A percentile compares a stretch with the other conserved stretches of the same genome.
Evolutionary conservation across 2,888 invertebrate species (phyloP).

Genomic region (Drosophila birchii): DNA sequence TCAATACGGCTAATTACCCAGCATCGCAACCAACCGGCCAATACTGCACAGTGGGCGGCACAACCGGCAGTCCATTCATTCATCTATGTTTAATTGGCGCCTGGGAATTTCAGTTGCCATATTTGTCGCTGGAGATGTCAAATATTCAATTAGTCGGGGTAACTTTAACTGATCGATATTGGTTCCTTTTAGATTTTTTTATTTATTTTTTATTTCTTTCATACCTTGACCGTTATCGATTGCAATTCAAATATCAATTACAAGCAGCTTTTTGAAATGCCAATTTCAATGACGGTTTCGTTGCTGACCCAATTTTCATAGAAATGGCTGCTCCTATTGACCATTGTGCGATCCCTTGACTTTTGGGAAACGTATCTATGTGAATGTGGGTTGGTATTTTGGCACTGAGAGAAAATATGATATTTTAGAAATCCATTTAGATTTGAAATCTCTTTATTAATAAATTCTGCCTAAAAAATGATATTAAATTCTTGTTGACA

Average conservation of each 20-base stretch:
- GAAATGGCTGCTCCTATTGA: conserved; percentile 48
- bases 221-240: conserved; percentile 20
- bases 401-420: conserved; percentile 2
- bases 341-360: conserved; percentile 73
- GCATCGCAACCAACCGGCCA: conserved; percentile 39
- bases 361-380: conserved; percentile 42
- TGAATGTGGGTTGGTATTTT: conserved; percentile 11
- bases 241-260: conserved; percentile 44
- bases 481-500: too few relatives aligned
- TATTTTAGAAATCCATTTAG: too few relatives aligned
- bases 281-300: conserved; percentile 36
- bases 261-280: conserved; percentile 27
- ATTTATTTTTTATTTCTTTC: neutral
- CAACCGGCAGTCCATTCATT: neutral
- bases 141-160: conserved; percentile 30
- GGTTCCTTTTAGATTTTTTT: neutral
- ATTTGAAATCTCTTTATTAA: too few relatives aligned
- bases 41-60: conserved; percentile 35
- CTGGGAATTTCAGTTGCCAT: neutral
- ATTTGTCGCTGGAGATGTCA: conserved; percentile 6
- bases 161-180: conserved; percentile 16
- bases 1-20: conserved; percentile 78
- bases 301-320: conserved; percentile 48
- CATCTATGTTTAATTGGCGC: conserved; percentile 13
- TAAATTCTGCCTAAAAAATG: too few relatives aligned